phyloP scores from a whole-genome alignment of 2,113 vertebrate genomes.

The Cyphomyrus plagiostoma region DNA sequence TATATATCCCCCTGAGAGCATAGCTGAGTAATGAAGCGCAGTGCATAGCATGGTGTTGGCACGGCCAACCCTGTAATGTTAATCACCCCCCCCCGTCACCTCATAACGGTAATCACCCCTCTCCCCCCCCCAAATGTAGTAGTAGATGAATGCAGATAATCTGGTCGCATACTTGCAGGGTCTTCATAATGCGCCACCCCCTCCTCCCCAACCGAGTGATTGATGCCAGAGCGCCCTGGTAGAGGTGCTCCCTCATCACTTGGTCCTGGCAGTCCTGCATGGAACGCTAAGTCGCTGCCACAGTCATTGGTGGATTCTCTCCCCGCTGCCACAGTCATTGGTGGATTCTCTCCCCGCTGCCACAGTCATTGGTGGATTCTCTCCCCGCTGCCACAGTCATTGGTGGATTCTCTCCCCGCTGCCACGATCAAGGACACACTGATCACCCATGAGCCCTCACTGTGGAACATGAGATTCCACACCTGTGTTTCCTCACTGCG shows the following conservation, averaged over 20 bases:
- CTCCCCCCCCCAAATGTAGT: conserved; percentile 44
- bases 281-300: not conserved
- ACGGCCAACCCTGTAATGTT: conserved; percentile 59
- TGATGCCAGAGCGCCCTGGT: not conserved
- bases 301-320: too few species aligned
- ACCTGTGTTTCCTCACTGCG: not conserved
- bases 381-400: not conserved
- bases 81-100: too few species aligned
- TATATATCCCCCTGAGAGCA: conserved; percentile 69
- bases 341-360: too few species aligned
- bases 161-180: conserved; percentile 64
- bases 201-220: conserved; percentile 23
- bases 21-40: conserved; percentile 75
- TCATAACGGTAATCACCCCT: conserved; percentile 84
- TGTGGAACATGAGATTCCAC: not conserved
- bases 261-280: not conserved
- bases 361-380: too few species aligned
- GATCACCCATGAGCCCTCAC: not conserved
- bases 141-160: conserved; percentile 68
- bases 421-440: not conserved
- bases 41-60: conserved; percentile 53
- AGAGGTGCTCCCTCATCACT: not conserved
- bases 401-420: not conserved
- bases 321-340: too few species aligned
- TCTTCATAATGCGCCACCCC: conserved; percentile 71